phyloP scores from a whole-genome alignment of 2,797 vertebrate genomes.

The Sebastes vulpes region DNA sequence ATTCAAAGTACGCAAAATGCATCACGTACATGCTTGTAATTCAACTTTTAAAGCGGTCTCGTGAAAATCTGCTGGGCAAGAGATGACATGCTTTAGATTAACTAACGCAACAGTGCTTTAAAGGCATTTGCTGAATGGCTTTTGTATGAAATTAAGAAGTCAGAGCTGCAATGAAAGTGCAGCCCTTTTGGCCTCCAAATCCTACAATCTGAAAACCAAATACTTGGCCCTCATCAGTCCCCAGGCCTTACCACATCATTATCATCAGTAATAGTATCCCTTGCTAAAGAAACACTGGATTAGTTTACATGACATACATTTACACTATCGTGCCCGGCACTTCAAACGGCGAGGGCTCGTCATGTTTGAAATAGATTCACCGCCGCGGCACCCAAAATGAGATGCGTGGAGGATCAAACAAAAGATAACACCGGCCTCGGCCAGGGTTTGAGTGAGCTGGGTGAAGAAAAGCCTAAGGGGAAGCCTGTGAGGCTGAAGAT shows the following conservation, averaged over 20 bases:
- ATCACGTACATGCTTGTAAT: neutral
- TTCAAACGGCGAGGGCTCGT: slow-evolving; percentile 37
- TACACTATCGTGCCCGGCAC: slow-evolving; percentile 27
- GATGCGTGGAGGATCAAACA: slow-evolving; percentile 63
- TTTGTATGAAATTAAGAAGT: slow-evolving; percentile 21
- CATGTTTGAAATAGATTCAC: slow-evolving; percentile 65
- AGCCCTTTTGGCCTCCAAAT: slow-evolving; percentile 39
- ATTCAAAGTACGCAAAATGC: neutral
- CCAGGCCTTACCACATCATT: slow-evolving; percentile 53
- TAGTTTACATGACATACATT: slow-evolving; percentile 59
- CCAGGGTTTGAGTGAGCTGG: slow-evolving; percentile 42
- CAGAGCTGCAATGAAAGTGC: slow-evolving; percentile 7
- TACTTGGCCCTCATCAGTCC: slow-evolving; percentile 37
- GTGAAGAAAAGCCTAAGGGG: slow-evolving; percentile 29
- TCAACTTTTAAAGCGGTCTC: neutral
- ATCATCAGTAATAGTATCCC: slow-evolving; percentile 70
- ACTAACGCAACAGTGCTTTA: neutral
- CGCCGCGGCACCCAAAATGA: slow-evolving; percentile 55
- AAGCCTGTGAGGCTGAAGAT: slow-evolving; percentile 12
- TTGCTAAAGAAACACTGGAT: slow-evolving; percentile 62
- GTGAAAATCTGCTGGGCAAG: slow-evolving; percentile 1
- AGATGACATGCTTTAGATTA: slow-evolving; percentile 13
- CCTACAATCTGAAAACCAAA: slow-evolving; percentile 56
- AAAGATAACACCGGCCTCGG: slow-evolving; percentile 49
- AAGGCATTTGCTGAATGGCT: slow-evolving; percentile 1